Conservation (phyloP, 1,140 invertebrate genomes). For the Campoletis sonorensis region DNA sequence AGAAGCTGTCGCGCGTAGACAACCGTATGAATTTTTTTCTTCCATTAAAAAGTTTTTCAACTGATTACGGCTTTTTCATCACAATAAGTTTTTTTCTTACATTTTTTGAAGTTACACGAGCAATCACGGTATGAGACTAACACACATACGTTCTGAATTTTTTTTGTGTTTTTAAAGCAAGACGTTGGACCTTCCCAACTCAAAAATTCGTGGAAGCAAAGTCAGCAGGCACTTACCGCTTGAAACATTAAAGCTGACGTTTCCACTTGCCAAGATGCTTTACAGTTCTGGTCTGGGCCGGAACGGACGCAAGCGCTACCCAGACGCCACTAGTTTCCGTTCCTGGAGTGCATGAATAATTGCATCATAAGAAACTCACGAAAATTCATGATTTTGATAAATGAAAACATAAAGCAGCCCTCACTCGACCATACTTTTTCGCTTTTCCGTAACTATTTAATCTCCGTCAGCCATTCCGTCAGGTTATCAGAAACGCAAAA, state of each 20-base stretch:
- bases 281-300: constrained; percentile 29
- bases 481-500: not conserved
- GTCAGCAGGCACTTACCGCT: constrained; percentile 46
- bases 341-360: constrained; percentile 28
- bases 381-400: not conserved
- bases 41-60: no score
- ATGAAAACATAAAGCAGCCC: not conserved
- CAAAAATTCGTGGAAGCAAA: not conserved
- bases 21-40: no score
- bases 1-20: no score
- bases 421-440: not conserved
- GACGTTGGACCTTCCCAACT: not conserved
- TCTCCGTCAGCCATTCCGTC: not conserved
- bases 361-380: not conserved
- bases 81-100: not conserved
- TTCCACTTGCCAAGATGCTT: constrained; percentile 40
- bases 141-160: not conserved
- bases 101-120: not conserved
- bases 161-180: no score
- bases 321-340: not conserved
- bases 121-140: not conserved
- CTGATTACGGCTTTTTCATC: no score
- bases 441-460: not conserved
- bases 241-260: constrained; percentile 51
- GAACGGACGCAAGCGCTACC: not conserved